Evolutionary conservation across 35 echinoderm and acorn worm species (phyloP).

Genomic region (Apostichopus parvimensis): DNA sequence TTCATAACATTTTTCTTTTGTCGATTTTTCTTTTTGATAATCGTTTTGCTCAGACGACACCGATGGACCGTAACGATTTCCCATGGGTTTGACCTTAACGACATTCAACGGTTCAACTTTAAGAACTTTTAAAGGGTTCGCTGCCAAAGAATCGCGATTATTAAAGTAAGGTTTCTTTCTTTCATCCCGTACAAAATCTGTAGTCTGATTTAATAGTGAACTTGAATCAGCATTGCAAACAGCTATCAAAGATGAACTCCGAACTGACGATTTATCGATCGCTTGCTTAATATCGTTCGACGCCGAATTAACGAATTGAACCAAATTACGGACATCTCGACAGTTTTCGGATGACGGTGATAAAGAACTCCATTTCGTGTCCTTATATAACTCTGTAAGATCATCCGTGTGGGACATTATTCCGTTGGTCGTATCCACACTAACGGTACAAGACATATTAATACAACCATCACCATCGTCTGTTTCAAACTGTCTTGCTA

Average conservation of each 20-base stretch:
- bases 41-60: neutral
- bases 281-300: conserved; percentile 72
- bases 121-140: conserved; percentile 41
- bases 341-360: conserved; percentile 24
- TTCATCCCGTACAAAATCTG: neutral
- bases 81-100: conserved; percentile 37
- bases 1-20: neutral
- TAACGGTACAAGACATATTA: neutral
- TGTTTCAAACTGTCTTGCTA: neutral
- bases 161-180: neutral
- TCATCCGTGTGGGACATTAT: neutral
- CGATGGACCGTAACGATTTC: neutral
- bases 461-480: neutral
- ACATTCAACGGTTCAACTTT: conserved; percentile 58
- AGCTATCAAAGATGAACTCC: neutral
- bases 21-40: neutral
- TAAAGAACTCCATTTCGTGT: neutral
- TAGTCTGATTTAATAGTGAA: neutral
- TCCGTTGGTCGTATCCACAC: neutral
- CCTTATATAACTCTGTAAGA: neutral
- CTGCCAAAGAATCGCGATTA: neutral
- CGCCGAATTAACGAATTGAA: conserved; percentile 67
- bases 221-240: neutral
- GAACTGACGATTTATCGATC: conserved; percentile 52
- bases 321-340: conserved; percentile 56